Evolutionary conservation across 2,113 vertebrate species (phyloP).

Genomic region (Martes martes): DNA sequence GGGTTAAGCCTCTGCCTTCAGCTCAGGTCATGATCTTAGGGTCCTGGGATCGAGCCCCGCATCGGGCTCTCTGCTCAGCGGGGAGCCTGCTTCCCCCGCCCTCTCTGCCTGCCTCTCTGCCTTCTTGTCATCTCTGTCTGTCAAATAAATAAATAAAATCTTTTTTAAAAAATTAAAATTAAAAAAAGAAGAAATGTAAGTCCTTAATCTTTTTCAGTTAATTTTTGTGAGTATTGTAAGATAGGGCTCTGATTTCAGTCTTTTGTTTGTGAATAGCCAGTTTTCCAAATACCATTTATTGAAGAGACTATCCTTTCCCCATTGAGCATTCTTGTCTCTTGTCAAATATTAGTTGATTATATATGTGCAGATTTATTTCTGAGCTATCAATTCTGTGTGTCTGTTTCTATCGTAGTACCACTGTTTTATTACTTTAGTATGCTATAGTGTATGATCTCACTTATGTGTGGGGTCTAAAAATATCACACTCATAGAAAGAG

Average conservation of each 20-base stretch:
- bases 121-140: too few relatives aligned
- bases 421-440: not conserved
- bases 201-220: not conserved
- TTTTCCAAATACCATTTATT: not conserved
- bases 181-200: not conserved
- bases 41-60: too few relatives aligned
- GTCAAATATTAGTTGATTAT: not conserved
- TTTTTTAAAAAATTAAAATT: too few relatives aligned
- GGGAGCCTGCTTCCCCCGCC: too few relatives aligned
- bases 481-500: not conserved
- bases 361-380: not conserved
- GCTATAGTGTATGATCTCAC: not conserved
- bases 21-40: too few relatives aligned
- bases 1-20: too few relatives aligned
- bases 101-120: too few relatives aligned
- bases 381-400: not conserved
- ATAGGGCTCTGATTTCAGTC: not conserved
- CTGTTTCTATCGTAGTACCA: not conserved
- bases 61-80: too few relatives aligned
- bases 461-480: not conserved
- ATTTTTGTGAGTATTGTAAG: not conserved
- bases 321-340: not conserved
- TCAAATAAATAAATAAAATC: too few relatives aligned
- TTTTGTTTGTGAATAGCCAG: not conserved
- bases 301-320: not conserved